Evolutionary conservation across 2,888 invertebrate species (phyloP).

Genomic region (Junonia oenone): DNA sequence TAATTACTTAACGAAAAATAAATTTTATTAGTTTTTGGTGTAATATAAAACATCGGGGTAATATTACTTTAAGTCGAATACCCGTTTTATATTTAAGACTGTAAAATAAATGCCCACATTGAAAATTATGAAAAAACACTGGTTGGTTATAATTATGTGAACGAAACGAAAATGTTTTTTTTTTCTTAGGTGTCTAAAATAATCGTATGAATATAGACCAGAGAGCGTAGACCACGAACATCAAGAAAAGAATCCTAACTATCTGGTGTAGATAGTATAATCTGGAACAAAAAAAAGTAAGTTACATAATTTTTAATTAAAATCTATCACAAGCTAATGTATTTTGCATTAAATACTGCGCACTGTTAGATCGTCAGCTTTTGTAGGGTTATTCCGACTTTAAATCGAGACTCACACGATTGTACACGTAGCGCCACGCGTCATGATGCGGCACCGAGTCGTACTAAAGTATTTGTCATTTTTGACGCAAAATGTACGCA

Average conservation of each 20-base stretch:
- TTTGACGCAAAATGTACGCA: too few species aligned
- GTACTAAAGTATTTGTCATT: too few species aligned
- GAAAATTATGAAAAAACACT: background rate
- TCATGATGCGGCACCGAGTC: too few species aligned
- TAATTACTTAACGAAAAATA: background rate
- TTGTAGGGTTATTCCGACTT: too few species aligned
- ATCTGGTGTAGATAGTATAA: constrained; percentile 76
- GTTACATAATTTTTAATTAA: too few species aligned
- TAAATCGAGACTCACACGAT: too few species aligned
- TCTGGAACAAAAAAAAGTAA: constrained; percentile 65
- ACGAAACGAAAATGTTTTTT: background rate
- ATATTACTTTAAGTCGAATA: background rate
- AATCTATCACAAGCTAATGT: too few species aligned
- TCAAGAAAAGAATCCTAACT: constrained; percentile 53
- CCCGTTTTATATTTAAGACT: constrained; percentile 7
- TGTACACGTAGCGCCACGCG: too few species aligned
- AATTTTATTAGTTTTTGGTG: background rate
- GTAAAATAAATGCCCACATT: constrained; percentile 11
- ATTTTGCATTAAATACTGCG: too few species aligned
- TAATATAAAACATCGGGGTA: background rate
- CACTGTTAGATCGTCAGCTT: too few species aligned
- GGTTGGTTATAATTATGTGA: background rate
- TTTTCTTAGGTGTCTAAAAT: constrained; percentile 10
- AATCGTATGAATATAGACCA: constrained; percentile 21
- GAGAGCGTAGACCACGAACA: constrained; percentile 48